Base-by-base conservation (phyloP, 2,888 invertebrate species). In the Chrysolina oricalcia region DNA sequence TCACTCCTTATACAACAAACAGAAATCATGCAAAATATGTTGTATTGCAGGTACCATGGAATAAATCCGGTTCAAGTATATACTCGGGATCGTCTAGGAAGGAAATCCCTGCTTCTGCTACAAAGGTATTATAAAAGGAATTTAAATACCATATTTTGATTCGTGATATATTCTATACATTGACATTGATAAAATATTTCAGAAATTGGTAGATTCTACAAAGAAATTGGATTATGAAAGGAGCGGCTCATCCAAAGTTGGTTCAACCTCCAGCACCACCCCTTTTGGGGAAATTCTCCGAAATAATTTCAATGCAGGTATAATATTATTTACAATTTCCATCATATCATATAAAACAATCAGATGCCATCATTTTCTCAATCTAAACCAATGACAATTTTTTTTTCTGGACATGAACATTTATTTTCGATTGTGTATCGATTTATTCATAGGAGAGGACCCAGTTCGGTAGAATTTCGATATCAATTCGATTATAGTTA, bases 191-290 rank as follows among this genome's bases (percentile, higher is more conserved):
- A 21, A 19, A 21, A 9, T 13, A 9, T 21, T 79, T 83, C 46
- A 82, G 85, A 78, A 80, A 82, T 56, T 80, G 85, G 75, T 74
- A 17, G 86, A 86, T 73, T 76, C 81, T 69, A 85, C 84, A 71
- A 87, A 86, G 77, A 80, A 80, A 65, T 35, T 78, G 13, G 84
- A 85, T 27, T 86, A 85, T 67, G 84, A 85, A 21, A 86, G 85
- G 81, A 80, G 80, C 65, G 73, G 82, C 1, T 78, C 83, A 35
- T 82, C 85, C 9, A 82, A 84, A 63, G 81, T 85, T 72, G 83
- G 85, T n/a, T 79, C 83, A n/a, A 85, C 85, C 78, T 85, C 85
- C 76, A 77, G 80, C 71, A 66, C 83, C 68, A 53, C 53, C 21
- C 21, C 21, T 21, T 53, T 21, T 19, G 53, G 53, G 13, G 53